These are phyloP conservation scores for Recurvirostra avosetta DNA, from an alignment of 2,113 vertebrate genomes.

Conservation along the genomic window DNA sequence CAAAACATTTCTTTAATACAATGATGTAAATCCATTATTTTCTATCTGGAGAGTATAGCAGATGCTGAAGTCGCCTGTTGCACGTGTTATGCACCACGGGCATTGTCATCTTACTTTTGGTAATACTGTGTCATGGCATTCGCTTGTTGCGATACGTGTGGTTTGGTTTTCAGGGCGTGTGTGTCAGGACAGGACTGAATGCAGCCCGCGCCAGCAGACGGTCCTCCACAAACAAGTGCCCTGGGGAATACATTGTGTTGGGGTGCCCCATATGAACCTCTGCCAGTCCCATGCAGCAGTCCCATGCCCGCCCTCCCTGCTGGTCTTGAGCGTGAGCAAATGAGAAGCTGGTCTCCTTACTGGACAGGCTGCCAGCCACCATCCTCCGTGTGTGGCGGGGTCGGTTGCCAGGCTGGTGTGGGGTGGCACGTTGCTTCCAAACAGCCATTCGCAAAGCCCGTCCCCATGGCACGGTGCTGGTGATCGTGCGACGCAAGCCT, in stretches of 20 bases:
- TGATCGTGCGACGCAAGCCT: accelerated
- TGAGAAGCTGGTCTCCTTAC: not conserved
- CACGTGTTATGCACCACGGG: accelerated
- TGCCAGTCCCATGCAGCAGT: accelerated
- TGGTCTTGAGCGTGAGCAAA: accelerated
- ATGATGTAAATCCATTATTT: not conserved
- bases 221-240: not conserved
- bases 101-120: accelerated
- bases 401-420: accelerated
- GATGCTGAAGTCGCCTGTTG: not conserved
- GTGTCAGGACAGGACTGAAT: accelerated
- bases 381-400: accelerated
- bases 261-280: accelerated
- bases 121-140: accelerated
- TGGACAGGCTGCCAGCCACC: not conserved
- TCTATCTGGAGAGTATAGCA: not conserved
- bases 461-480: accelerated
- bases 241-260: accelerated
- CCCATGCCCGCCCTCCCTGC: accelerated
- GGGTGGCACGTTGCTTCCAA: accelerated
- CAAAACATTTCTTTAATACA: not conserved
- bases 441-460: accelerated
- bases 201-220: accelerated
- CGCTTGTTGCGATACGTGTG: accelerated
- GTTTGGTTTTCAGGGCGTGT: not conserved